A percentile compares a stretch with the other conserved stretches of the same genome.
phyloP scores from a whole-genome alignment of 92 coral and sea anemone species.

The Epizoanthus stellaris region DNA sequence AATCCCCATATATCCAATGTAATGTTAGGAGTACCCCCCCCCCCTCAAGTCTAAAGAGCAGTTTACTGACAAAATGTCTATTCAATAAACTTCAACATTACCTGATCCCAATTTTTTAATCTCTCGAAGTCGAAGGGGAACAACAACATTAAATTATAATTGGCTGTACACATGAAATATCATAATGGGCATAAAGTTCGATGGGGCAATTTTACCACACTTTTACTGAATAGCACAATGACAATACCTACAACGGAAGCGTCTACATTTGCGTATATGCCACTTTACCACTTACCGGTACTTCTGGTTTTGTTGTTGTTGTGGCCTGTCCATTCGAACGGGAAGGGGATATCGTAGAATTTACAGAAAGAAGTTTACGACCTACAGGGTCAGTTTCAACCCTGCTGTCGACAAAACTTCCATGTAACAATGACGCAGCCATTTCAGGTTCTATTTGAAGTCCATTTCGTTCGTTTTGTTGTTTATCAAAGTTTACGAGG shows the following conservation, averaged over 20 bases:
- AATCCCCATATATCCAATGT: too few relatives aligned
- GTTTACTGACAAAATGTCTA: too few relatives aligned
- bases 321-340: neutral
- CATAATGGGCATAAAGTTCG: too few relatives aligned
- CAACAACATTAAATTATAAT: too few relatives aligned
- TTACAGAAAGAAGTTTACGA: conserved; percentile 33
- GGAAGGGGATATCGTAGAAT: neutral
- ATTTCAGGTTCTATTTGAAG: neutral
- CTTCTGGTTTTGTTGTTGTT: conserved; percentile 8
- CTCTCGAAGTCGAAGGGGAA: too few relatives aligned
- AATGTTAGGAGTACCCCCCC: too few relatives aligned
- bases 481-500: conserved; percentile 19
- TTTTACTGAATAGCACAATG: neutral
- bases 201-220: too few relatives aligned
- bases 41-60: too few relatives aligned
- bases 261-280: neutral
- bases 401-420: neutral
- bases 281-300: neutral
- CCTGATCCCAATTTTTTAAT: too few relatives aligned
- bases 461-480: conserved; percentile 3
- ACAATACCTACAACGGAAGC: neutral
- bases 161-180: too few relatives aligned
- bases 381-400: neutral
- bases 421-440: neutral
- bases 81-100: too few relatives aligned